Percentiles rank a stretch among this genome's conserved stretches.
These are phyloP conservation scores for Tokudaia muenninki DNA, from an alignment of 2,797 vertebrate species.

Conservation along the genomic window DNA sequence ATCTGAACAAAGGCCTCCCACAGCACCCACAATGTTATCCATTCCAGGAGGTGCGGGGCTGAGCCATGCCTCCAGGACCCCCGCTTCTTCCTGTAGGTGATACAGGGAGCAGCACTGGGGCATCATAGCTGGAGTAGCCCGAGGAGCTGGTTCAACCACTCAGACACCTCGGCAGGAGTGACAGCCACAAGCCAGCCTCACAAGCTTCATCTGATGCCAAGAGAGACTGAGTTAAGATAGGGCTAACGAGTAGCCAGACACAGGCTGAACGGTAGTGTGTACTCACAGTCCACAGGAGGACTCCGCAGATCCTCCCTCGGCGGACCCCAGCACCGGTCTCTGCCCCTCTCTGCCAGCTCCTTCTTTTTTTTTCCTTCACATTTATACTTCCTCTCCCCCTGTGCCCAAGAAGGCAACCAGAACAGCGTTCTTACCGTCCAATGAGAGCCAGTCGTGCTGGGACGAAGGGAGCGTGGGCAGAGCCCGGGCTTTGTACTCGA, in stretches of 20 bases:
- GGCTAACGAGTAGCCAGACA: neutral
- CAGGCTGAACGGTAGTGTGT: rapidly evolving
- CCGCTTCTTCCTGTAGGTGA: neutral
- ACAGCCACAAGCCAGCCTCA: neutral
- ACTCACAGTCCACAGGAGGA: neutral
- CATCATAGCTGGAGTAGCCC: neutral
- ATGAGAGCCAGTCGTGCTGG: constrained; percentile 99
- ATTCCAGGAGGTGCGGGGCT: neutral
- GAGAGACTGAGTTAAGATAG: neutral
- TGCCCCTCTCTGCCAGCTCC: neutral
- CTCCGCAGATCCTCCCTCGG: rapidly evolving
- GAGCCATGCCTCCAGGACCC: neutral
- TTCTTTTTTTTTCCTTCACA: neutral
- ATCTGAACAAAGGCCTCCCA: neutral
- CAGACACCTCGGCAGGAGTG: neutral
- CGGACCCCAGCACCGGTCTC: neutral
- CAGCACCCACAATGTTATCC: rapidly evolving
- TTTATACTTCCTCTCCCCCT: neutral
- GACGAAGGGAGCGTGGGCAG: constrained; percentile 98
- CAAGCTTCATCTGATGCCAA: neutral
- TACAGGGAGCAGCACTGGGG: too few relatives aligned
- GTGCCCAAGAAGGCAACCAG: neutral
- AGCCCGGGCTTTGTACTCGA: constrained; percentile 99
- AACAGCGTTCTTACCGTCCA: constrained; percentile 93
- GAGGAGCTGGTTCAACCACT: neutral